These are phyloP conservation scores for Hydrotaea diabolus DNA, from an alignment of 2,888 invertebrate species.

Conservation along the genomic window DNA sequence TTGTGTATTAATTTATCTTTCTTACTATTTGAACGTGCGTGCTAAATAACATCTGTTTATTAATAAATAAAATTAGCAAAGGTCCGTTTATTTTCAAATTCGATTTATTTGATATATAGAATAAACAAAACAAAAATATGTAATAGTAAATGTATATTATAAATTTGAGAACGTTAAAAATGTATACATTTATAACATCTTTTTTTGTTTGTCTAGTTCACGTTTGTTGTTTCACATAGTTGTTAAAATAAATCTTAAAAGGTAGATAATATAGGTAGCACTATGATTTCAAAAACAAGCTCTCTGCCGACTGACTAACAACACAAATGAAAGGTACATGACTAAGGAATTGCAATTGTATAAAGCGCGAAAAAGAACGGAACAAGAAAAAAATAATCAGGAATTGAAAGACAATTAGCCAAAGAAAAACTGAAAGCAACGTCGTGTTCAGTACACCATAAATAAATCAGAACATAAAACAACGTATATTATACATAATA, in stretches of 20 bases:
- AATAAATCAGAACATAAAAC: background rate
- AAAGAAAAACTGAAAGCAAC: background rate
- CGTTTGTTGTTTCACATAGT: slow-evolving; percentile 23
- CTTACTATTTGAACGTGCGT: background rate
- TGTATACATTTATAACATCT: slow-evolving; percentile 19
- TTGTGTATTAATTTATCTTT: too few species aligned
- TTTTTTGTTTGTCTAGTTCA: slow-evolving; percentile 23
- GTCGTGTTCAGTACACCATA: background rate
- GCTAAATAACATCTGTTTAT: background rate
- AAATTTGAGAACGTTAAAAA: slow-evolving; percentile 37
- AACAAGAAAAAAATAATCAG: background rate
- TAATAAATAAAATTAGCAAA: slow-evolving; percentile 2
- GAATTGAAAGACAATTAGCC: background rate
- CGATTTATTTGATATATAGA: slow-evolving; percentile 27
- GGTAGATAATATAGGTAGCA: background rate
- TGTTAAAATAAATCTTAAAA: slow-evolving; percentile 4
- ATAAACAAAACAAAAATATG: slow-evolving; percentile 31
- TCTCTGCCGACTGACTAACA: background rate
- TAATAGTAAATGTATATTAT: slow-evolving; percentile 30
- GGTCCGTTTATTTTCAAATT: background rate
- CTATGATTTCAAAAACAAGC: background rate
- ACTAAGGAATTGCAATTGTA: background rate
- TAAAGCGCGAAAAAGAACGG: background rate
- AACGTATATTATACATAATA: background rate
- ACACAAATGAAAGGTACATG: background rate